phyloP scores from a whole-genome alignment of 2,797 vertebrate genomes.

The Vespertilio murinus region DNA sequence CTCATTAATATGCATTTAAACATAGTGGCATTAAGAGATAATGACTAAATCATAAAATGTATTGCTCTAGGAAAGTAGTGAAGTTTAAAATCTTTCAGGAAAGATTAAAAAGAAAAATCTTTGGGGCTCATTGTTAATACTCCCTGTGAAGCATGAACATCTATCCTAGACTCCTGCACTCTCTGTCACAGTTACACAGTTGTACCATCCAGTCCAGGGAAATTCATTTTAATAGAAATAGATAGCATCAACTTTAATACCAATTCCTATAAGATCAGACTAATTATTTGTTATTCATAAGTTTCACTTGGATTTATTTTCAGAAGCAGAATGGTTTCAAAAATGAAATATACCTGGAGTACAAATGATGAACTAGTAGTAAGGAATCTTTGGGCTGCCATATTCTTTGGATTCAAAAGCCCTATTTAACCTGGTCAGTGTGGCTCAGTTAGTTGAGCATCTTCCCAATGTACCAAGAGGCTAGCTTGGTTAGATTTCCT shows the following conservation, averaged over 20 bases:
- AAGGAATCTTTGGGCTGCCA: not conserved
- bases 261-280: not conserved
- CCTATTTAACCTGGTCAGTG: too few relatives aligned
- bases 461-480: too few relatives aligned
- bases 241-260: not conserved
- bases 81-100: not conserved
- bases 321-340: not conserved
- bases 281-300: not conserved
- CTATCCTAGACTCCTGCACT: not conserved
- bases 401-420: not conserved
- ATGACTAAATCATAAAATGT: constrained; percentile 46
- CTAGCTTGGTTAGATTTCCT: too few relatives aligned
- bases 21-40: constrained; percentile 42
- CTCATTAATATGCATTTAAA: constrained; percentile 35
- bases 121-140: not conserved
- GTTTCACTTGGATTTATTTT: not conserved
- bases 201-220: not conserved
- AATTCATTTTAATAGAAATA: constrained; percentile 28
- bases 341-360: not conserved
- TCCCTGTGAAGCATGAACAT: not conserved
- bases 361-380: not conserved
- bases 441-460: too few relatives aligned
- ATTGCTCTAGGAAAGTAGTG: not conserved
- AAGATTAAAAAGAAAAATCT: not conserved
- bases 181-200: not conserved